Percentiles rank a stretch among this genome's conserved stretches.
Evolutionary conservation across 2,888 invertebrate species (phyloP).

Genomic region (Polia nebulosa): DNA sequence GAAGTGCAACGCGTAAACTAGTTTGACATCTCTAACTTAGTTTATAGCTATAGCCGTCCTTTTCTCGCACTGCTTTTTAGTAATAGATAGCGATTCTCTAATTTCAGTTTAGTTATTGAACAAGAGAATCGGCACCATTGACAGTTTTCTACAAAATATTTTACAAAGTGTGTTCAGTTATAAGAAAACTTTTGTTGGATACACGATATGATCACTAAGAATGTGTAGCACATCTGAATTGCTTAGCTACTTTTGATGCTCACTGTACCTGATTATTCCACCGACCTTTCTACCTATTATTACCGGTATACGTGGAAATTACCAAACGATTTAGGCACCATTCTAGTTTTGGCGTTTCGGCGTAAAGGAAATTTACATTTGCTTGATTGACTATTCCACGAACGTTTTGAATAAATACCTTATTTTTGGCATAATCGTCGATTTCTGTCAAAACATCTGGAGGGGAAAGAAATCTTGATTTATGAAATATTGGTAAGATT

Average conservation of each 20-base stretch:
- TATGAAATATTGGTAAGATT: not conserved
- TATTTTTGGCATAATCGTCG: slow-evolving; percentile 14
- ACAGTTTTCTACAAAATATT: not conserved
- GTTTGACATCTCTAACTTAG: too few species aligned
- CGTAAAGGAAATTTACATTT: slow-evolving; percentile 43
- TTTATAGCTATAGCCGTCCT: too few species aligned
- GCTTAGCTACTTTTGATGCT: not conserved
- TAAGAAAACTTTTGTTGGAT: not conserved
- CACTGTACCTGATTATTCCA: not conserved
- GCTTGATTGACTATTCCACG: slow-evolving; percentile 40
- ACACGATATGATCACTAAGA: too few species aligned
- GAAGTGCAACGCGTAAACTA: too few species aligned
- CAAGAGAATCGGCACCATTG: too few species aligned
- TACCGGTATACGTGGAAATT: slow-evolving; percentile 25
- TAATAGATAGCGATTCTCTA: too few species aligned
- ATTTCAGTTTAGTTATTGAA: too few species aligned
- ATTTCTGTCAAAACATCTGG: slow-evolving; percentile 10
- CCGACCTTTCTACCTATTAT: not conserved
- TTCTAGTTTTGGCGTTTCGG: slow-evolving; percentile 26
- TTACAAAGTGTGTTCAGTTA: not conserved
- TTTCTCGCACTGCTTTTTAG: too few species aligned
- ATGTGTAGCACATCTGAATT: slow-evolving; percentile 1
- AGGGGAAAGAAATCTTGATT: not conserved
- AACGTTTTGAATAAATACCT: slow-evolving; percentile 31
- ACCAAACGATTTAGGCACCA: slow-evolving; percentile 8